phyloP scores from a whole-genome alignment of 2,888 invertebrate genomes.

The Mythimna loreyi region DNA sequence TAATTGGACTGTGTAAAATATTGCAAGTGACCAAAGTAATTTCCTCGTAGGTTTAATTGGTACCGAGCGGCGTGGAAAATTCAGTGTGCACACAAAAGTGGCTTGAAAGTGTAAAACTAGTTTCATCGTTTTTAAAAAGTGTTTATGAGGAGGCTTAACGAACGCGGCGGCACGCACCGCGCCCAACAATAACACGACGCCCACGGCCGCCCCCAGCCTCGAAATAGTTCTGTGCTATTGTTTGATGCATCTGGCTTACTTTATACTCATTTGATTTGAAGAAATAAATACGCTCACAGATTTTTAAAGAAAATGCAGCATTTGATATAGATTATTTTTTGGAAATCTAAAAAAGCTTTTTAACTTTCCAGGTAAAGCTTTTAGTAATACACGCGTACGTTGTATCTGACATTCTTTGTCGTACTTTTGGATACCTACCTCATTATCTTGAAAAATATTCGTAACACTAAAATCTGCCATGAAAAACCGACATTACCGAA shows the following conservation, averaged over 20 bases:
- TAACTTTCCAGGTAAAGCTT: neutral
- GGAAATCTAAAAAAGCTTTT: neutral
- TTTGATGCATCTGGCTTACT: constrained; percentile 43
- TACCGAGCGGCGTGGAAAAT: constrained; percentile 51
- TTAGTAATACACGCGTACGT: constrained; percentile 9
- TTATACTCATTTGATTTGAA: constrained; percentile 42
- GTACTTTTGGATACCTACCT: constrained; percentile 32
- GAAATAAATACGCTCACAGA: constrained; percentile 5
- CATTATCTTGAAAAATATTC: constrained; percentile 42
- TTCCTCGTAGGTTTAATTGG: constrained; percentile 59
- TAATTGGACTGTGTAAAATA: constrained; percentile 62
- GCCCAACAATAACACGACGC: constrained; percentile 70
- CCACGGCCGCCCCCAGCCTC: constrained; percentile 62
- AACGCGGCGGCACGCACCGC: constrained; percentile 77
- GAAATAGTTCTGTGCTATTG: constrained; percentile 56
- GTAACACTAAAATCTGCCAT: constrained; percentile 48
- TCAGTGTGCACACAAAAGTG: constrained; percentile 53
- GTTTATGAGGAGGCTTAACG: constrained; percentile 68
- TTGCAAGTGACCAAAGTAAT: constrained; percentile 61
- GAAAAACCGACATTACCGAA: constrained; percentile 47
- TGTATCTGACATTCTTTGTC: constrained; percentile 5
- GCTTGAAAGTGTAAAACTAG: constrained; percentile 63
- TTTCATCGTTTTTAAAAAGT: constrained; percentile 70
- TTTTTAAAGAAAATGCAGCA: neutral
- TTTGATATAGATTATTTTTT: neutral